A percentile compares a stretch with the other conserved stretches of the same genome.
phyloP scores from a whole-genome alignment of 2,113 vertebrate species.

The Mohoua ochrocephala region DNA sequence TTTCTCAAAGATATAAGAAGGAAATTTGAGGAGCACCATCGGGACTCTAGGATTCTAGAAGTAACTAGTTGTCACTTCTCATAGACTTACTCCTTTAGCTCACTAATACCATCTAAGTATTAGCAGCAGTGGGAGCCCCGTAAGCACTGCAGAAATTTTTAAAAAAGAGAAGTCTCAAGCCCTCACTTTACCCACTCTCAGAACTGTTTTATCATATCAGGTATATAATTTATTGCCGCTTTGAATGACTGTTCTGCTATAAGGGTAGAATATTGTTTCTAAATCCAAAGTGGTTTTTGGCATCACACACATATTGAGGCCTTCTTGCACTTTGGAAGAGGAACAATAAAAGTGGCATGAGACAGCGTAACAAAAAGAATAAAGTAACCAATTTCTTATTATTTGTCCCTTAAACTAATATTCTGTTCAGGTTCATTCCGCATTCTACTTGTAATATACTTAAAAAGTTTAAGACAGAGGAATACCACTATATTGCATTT shows the following conservation, averaged over 20 bases:
- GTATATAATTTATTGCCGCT: neutral
- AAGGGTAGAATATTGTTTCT: neutral
- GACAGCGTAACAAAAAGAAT: neutral
- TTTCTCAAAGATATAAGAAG: neutral
- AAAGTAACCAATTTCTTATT: neutral
- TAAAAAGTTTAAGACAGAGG: neutral
- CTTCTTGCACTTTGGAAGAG: neutral
- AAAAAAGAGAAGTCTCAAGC: neutral
- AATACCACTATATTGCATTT: neutral
- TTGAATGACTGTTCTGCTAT: neutral
- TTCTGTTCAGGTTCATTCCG: neutral
- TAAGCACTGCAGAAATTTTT: neutral
- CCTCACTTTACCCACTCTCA: neutral
- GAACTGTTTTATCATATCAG: neutral
- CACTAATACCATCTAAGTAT: neutral
- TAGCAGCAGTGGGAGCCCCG: neutral
- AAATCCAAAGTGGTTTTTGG: neutral
- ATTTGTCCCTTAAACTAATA: neutral
- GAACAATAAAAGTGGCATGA: neutral
- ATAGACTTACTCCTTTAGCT: neutral
- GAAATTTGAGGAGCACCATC: neutral
- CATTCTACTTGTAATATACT: neutral
- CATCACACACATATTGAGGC: neutral
- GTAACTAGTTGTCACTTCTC: neutral
- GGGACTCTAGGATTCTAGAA: neutral